Evolutionary conservation across 2,888 invertebrate species (phyloP).

Genomic region (Epinotia nisella): DNA sequence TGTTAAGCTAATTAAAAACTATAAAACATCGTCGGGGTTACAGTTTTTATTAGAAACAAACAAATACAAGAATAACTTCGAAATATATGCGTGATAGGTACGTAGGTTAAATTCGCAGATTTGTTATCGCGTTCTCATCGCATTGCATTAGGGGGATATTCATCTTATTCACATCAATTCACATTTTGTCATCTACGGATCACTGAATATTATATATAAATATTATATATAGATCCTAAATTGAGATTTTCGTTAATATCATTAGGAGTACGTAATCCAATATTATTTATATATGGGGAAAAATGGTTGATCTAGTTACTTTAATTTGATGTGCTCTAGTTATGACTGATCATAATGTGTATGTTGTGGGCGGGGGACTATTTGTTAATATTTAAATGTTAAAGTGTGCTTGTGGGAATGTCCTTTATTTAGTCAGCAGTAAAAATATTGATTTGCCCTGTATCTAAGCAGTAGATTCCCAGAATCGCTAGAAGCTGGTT

Average conservation of each 20-base stretch:
- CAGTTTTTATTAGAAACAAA: not conserved
- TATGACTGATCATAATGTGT: not conserved
- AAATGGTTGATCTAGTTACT: too few relatives aligned
- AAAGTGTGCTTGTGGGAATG: not conserved
- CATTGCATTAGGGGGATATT: conserved; percentile 16
- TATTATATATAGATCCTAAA: not conserved
- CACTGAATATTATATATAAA: conserved; percentile 7
- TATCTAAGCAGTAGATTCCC: not conserved
- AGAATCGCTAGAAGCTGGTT: not conserved
- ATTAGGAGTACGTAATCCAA: not conserved
- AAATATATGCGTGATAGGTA: too few relatives aligned
- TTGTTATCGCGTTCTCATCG: conserved; percentile 18
- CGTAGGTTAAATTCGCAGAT: conserved; percentile 1
- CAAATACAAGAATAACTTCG: not conserved
- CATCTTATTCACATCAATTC: conserved; percentile 28
- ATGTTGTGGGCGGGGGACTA: too few relatives aligned
- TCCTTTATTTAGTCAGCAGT: not conserved
- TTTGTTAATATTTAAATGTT: too few relatives aligned
- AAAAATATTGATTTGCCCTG: not conserved
- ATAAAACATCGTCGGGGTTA: conserved; percentile 5
- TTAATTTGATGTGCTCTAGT: too few relatives aligned
- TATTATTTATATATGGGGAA: too few relatives aligned
- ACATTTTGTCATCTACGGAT: conserved; percentile 25
- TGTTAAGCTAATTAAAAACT: conserved; percentile 12
- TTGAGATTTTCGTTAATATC: conserved; percentile 10